Evolutionary conservation across 2,113 vertebrate species (phyloP).

Genomic region (Stegastes partitus): DNA sequence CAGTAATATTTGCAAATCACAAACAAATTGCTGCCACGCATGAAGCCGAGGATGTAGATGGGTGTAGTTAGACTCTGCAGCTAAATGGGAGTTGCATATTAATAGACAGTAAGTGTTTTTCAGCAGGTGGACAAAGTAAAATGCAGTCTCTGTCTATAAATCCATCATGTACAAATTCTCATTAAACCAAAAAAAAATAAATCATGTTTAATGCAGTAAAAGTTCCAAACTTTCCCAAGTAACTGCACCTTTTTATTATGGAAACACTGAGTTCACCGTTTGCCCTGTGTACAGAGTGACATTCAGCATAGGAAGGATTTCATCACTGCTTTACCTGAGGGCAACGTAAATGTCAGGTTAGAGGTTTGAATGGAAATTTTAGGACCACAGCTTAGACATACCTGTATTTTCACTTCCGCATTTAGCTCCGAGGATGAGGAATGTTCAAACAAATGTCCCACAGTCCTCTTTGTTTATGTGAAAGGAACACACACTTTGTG

Average conservation of each 20-base stretch:
- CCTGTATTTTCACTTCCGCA: conserved; percentile 16
- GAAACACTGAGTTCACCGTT: too few relatives aligned
- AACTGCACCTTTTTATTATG: too few relatives aligned
- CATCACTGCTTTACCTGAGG: background rate
- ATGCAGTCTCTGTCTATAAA: too few relatives aligned
- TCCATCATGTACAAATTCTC: too few relatives aligned
- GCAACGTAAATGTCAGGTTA: background rate
- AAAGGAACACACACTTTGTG: background rate
- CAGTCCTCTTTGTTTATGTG: background rate
- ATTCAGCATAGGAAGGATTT: background rate
- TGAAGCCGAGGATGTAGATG: background rate
- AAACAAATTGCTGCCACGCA: conserved; percentile 2
- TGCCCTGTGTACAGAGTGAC: too few relatives aligned
- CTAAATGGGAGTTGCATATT: background rate
- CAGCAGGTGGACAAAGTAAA: too few relatives aligned
- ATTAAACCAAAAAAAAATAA: too few relatives aligned
- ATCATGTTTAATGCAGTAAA: too few relatives aligned
- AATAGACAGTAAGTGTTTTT: too few relatives aligned
- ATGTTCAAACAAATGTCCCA: conserved; percentile 3
- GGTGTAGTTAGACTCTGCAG: background rate
- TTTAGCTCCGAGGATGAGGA: background rate
- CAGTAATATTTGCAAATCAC: conserved; percentile 46
- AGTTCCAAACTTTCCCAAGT: too few relatives aligned
- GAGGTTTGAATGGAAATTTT: background rate
- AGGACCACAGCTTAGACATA: background rate